Conservation (phyloP, 2,888 invertebrate genomes). For the Drosophila suboccidentalis region DNA sequence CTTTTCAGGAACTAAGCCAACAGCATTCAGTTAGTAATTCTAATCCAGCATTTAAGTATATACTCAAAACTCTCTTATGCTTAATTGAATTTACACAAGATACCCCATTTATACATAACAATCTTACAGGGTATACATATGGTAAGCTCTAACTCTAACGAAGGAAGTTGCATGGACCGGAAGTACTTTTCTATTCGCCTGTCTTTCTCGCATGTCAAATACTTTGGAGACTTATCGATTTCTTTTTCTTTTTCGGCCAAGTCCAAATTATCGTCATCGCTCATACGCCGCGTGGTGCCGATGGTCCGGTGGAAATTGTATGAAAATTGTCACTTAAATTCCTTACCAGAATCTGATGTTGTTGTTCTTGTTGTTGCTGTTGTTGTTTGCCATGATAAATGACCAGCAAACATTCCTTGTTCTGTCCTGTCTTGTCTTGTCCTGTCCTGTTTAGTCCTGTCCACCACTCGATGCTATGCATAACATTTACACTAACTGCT, state of each 20-base stretch:
- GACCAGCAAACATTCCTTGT: constrained; percentile 62
- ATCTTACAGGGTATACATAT: constrained; percentile 6
- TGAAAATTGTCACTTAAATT: constrained; percentile 79
- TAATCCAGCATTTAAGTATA: background rate
- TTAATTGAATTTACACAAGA: background rate
- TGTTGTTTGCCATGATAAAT: constrained; percentile 62
- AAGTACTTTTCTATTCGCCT: constrained; percentile 13
- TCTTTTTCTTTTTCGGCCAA: constrained; percentile 29
- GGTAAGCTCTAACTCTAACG: background rate
- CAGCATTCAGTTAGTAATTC: background rate
- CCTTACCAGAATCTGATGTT: constrained; percentile 46
- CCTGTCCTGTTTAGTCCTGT: constrained; percentile 13
- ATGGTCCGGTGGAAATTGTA: constrained; percentile 50
- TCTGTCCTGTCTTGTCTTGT: constrained; percentile 37
- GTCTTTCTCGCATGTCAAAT: constrained; percentile 10
- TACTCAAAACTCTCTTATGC: background rate
- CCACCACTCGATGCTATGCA: constrained; percentile 46
- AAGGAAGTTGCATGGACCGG: constrained; percentile 24
- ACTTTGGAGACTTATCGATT: constrained; percentile 63
- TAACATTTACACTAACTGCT: constrained; percentile 64
- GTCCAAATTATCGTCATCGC: constrained; percentile 63
- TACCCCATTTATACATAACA: background rate
- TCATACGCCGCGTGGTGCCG: constrained; percentile 65
- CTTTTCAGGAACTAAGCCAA: no score
- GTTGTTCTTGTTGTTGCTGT: constrained; percentile 14